Evolutionary conservation across 2,797 vertebrate species (phyloP).

Genomic region (Danio tinwini): DNA sequence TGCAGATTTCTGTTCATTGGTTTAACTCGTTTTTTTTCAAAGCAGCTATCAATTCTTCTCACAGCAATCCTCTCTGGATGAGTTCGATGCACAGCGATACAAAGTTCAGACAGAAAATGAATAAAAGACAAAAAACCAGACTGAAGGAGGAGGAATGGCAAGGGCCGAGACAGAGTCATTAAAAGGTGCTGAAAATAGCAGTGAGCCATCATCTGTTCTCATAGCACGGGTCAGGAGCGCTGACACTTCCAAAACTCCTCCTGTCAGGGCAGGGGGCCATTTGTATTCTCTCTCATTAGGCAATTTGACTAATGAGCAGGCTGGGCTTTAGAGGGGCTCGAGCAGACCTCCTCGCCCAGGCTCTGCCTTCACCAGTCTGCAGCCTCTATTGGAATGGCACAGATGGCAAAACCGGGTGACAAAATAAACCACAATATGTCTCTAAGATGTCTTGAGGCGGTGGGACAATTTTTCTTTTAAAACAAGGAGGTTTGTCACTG

Average conservation of each 20-base stretch:
- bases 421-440: constrained; percentile 84
- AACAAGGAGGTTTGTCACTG: constrained; percentile 65
- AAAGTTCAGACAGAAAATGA: constrained; percentile 1
- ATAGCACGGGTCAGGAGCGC: constrained; percentile 82
- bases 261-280: constrained; percentile 76
- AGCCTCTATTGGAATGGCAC: constrained; percentile 78
- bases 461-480: constrained; percentile 76
- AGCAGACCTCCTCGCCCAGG: constrained; percentile 49
- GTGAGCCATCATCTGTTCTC: constrained; percentile 84
- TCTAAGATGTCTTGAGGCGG: constrained; percentile 75
- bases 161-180: constrained; percentile 82
- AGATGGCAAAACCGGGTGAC: constrained; percentile 83
- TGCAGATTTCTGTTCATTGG: neutral
- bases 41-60: neutral
- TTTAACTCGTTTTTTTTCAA: neutral
- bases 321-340: constrained; percentile 59
- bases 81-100: neutral
- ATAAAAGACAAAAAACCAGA: constrained; percentile 8
- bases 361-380: constrained; percentile 69
- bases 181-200: constrained; percentile 87
- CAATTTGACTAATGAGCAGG: constrained; percentile 80
- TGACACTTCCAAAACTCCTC: constrained; percentile 84
- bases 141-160: constrained; percentile 61
- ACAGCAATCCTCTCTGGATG: neutral
- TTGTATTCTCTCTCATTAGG: constrained; percentile 84